These are phyloP conservation scores for Drosophila pruinosa DNA, from an alignment of 1,140 invertebrate species.

Conservation along the genomic window DNA sequence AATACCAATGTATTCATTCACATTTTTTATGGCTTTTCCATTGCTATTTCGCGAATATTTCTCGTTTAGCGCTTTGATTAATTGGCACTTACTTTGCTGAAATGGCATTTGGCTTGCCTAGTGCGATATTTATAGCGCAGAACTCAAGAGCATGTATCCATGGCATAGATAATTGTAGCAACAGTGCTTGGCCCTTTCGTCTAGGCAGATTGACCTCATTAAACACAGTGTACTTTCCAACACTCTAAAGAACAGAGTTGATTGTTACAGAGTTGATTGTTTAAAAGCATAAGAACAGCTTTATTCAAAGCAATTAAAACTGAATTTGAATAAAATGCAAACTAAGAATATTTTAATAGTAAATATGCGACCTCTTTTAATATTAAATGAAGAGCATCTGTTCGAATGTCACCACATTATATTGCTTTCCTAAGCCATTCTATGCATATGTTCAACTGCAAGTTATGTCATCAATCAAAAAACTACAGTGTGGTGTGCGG, in stretches of 20 bases:
- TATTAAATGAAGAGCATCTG: background rate
- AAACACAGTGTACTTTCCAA: too few relatives aligned
- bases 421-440: background rate
- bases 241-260: too few relatives aligned
- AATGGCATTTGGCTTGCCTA: conserved; percentile 7
- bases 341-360: too few relatives aligned
- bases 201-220: too few relatives aligned
- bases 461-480: conserved; percentile 20
- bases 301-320: background rate
- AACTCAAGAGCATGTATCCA: background rate
- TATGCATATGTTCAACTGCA: background rate
- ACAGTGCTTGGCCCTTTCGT: too few relatives aligned
- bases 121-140: background rate
- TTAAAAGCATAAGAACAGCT: too few relatives aligned
- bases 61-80: conserved; percentile 45
- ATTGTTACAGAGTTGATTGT: too few relatives aligned
- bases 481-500: background rate
- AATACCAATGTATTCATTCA: conserved; percentile 1
- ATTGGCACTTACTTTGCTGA: conserved; percentile 37
- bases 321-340: too few relatives aligned
- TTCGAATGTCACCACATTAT: too few relatives aligned
- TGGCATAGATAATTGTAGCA: background rate
- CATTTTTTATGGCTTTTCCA: conserved; percentile 42
- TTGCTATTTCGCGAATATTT: conserved; percentile 17
- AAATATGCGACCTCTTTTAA: too few relatives aligned